Conservation (phyloP, 2,113 vertebrate species). For the Tupaia tana region DNA sequence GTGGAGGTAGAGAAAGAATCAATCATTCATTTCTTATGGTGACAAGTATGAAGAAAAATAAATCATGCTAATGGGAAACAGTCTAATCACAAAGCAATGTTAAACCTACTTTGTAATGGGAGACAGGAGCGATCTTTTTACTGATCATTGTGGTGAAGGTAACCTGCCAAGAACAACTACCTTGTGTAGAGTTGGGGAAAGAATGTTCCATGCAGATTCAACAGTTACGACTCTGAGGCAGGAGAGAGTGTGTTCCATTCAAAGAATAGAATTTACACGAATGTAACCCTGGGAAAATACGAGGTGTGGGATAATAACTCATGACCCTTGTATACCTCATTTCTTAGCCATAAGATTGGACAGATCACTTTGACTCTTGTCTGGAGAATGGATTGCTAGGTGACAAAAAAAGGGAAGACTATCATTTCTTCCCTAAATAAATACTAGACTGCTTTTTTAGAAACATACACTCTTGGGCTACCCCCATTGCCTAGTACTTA, state of each 20-base stretch:
- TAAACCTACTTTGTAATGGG: neutral
- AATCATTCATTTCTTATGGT: neutral
- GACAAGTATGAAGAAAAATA: neutral
- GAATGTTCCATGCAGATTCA: neutral
- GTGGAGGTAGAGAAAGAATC: neutral
- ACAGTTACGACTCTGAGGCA: neutral
- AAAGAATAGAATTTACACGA: neutral
- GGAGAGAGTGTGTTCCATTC: neutral
- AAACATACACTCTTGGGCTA: neutral
- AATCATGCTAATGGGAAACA: neutral
- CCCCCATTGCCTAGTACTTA: too few relatives aligned
- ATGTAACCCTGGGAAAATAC: neutral
- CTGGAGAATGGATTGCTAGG: neutral
- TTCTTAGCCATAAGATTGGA: neutral
- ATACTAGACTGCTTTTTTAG: neutral
- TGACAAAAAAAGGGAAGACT: neutral
- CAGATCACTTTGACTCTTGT: neutral
- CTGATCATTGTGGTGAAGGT: neutral
- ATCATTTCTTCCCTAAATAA: neutral
- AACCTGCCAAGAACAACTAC: neutral
- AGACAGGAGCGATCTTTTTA: neutral
- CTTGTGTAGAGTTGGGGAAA: neutral
- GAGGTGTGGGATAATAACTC: fast-evolving
- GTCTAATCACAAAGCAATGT: too few relatives aligned
- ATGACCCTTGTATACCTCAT: fast-evolving